Evolutionary conservation across 2,113 vertebrate species (phyloP), one percentile per base, ranked within the genome.

Genomic region (Ascaphus truei): DNA sequence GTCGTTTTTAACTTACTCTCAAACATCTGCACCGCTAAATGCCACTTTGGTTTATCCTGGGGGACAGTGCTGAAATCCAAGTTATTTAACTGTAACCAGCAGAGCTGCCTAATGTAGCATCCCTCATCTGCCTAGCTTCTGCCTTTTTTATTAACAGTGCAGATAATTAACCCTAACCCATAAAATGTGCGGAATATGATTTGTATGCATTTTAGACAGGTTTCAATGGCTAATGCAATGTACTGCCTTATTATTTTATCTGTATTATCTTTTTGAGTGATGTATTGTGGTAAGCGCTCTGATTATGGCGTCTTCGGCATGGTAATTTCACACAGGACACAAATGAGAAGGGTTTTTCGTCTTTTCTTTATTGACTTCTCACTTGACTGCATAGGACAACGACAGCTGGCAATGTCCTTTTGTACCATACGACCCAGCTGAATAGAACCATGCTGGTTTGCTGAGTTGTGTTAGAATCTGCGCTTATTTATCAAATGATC

Each of bases 121-220:
- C 13, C 23, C 27, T 39, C 58, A 45, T 61, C 58, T 61, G 39
- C 45, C 25, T n/a, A n/a, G 7, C 25, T 8, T 29, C 27, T 25
- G 16, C 18, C 26, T 48, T 25, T 69, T 60, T 60, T 45, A 60
- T 60, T 51, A 69, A 51, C 66, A 29, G 30, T 26, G 29, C 5
- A n/a, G 31, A 51, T 48, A 60, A 69, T 68, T 69, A 69, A 69
- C 56, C 66, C 43, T 45, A 60, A 60, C 66, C 45, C 43, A 37
- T 68, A 68, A 37, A 68, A 29, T 50, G 25, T 29, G 15, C 12
- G 7, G 8, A 15, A 51, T 29, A 12, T 37, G 41, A 68, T 45
- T 68, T 68, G 64, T 34, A 20, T 20, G 27, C 25, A 9, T 2
- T 37, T 26, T 29, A 29, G 66, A 39, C 29, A 13, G 43, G 41